These are phyloP conservation scores for Drosophila merina DNA, from an alignment of 2,888 invertebrate species.

Conservation along the genomic window DNA sequence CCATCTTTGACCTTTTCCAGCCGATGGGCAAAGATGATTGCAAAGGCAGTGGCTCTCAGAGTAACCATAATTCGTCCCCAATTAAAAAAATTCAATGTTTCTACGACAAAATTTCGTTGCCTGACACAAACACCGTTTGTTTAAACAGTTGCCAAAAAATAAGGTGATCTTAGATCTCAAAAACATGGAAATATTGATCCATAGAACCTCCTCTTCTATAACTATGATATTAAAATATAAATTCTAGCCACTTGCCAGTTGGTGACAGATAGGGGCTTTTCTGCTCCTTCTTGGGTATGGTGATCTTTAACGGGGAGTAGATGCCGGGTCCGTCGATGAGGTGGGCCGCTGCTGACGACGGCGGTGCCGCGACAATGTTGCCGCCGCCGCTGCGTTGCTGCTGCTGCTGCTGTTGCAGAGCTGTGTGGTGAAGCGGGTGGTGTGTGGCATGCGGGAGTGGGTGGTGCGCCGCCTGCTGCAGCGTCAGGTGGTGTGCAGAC, in stretches of 20 bases:
- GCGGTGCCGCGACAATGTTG: slow-evolving; percentile 41
- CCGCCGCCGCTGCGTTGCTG: slow-evolving; percentile 34
- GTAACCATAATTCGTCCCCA: background rate
- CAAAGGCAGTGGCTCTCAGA: background rate
- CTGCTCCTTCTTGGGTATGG: slow-evolving; percentile 84
- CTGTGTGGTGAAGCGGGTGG: slow-evolving; percentile 73
- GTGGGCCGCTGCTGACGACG: slow-evolving; percentile 59
- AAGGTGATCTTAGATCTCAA: background rate
- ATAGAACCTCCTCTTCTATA: background rate
- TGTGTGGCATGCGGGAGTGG: slow-evolving; percentile 61
- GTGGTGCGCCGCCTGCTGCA: slow-evolving; percentile 62
- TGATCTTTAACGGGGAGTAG: slow-evolving; percentile 84
- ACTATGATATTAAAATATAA: background rate
- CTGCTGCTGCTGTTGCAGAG: slow-evolving; percentile 57
- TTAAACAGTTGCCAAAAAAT: background rate
- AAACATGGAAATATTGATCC: too few species aligned
- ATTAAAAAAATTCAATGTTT: background rate
- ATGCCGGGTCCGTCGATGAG: slow-evolving; percentile 82
- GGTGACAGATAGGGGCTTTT: slow-evolving; percentile 96
- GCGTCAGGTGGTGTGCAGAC: slow-evolving; percentile 66
- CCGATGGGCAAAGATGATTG: too few species aligned
- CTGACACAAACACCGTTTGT: background rate
- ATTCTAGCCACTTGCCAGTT: slow-evolving; percentile 86
- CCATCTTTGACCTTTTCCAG: too few species aligned
- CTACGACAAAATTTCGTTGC: background rate